Conservation (phyloP, 2,113 vertebrate species). For the Lutjanus erythropterus region DNA sequence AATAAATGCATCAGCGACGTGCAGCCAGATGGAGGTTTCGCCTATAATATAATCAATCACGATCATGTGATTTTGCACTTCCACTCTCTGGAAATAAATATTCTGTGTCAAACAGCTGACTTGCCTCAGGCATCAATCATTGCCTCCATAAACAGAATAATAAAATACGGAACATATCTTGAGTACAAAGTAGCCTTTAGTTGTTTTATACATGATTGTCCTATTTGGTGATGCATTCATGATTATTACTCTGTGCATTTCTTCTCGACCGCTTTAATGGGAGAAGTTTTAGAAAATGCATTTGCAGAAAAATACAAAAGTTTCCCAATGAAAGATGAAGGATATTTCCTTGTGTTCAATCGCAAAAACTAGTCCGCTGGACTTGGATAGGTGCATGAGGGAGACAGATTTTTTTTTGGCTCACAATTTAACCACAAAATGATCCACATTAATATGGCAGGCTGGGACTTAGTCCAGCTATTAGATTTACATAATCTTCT, state of each 20-base stretch:
- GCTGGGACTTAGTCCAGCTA: slow-evolving; percentile 19
- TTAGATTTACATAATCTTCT: slow-evolving; percentile 40
- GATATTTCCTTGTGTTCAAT: neutral
- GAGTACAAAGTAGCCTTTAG: neutral
- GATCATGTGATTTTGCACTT: slow-evolving; percentile 1
- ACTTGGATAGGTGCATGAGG: neutral
- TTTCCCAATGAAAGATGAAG: too few relatives aligned
- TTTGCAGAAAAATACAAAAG: neutral
- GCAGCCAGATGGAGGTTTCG: slow-evolving; percentile 11
- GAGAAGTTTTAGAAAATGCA: neutral
- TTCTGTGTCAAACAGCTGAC: slow-evolving; percentile 31
- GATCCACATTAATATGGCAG: slow-evolving; percentile 15
- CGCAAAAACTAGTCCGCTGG: neutral
- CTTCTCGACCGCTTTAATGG: too few relatives aligned
- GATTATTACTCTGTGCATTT: neutral
- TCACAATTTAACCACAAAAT: slow-evolving; percentile 26
- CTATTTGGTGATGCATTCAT: neutral
- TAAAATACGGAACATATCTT: neutral
- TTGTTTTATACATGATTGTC: neutral
- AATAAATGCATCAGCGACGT: slow-evolving; percentile 25
- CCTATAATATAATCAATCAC: slow-evolving; percentile 25
- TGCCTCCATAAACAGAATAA: slow-evolving; percentile 18
- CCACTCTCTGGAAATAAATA: slow-evolving; percentile 10
- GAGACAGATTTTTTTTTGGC: slow-evolving; percentile 8
- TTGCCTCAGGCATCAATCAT: slow-evolving; percentile 24